These are phyloP conservation scores for Patella vulgata DNA, from an alignment of 1,140 invertebrate species.

Conservation along the genomic window DNA sequence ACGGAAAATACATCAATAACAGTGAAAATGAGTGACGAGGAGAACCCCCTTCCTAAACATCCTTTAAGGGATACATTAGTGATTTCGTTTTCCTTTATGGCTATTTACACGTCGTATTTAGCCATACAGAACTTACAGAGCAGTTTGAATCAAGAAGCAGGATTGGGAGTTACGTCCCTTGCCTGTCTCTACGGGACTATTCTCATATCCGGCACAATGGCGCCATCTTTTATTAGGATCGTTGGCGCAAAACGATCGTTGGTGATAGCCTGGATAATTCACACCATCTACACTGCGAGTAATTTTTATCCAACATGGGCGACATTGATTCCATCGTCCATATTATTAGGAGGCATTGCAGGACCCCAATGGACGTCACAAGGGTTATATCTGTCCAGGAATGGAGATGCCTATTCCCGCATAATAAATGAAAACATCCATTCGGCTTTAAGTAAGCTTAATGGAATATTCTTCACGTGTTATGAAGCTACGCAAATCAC, in stretches of 20 bases:
- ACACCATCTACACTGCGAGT: slow-evolving; percentile 39
- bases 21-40: too few species aligned
- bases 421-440: slow-evolving; percentile 11
- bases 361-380: slow-evolving; percentile 41
- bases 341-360: slow-evolving; percentile 34
- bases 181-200: slow-evolving; percentile 31
- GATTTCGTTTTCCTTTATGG: slow-evolving; percentile 36
- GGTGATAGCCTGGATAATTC: slow-evolving; percentile 30
- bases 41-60: too few species aligned
- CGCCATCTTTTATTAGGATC: slow-evolving; percentile 36
- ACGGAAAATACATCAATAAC: too few species aligned
- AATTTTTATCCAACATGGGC: slow-evolving; percentile 65
- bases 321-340: slow-evolving; percentile 40
- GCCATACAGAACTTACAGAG: slow-evolving; percentile 58
- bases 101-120: slow-evolving; percentile 52
- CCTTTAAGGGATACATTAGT: slow-evolving; percentile 34
- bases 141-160: slow-evolving; percentile 49
- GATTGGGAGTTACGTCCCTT: slow-evolving; percentile 36
- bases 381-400: slow-evolving; percentile 25
- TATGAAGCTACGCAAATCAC: slow-evolving; percentile 41
- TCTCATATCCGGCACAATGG: slow-evolving; percentile 33
- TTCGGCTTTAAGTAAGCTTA: slow-evolving; percentile 38
- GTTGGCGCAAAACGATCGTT: slow-evolving; percentile 43
- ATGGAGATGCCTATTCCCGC: slow-evolving; percentile 21
- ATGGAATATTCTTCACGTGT: slow-evolving; percentile 47